Evolutionary conservation across 1,140 invertebrate species (phyloP).

Genomic region (Aphidius gifuensis): DNA sequence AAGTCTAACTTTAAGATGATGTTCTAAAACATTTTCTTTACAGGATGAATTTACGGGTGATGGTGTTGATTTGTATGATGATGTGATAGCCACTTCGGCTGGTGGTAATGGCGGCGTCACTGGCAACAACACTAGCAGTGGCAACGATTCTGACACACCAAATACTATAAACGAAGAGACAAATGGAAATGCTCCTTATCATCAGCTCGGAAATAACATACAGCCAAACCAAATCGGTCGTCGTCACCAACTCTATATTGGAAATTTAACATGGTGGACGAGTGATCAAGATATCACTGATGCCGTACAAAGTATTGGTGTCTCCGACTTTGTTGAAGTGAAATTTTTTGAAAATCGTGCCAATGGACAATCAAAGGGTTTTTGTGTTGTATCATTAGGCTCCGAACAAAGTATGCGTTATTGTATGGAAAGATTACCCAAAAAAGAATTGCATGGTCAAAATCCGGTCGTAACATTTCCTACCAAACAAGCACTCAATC

Average conservation of each 20-base stretch:
- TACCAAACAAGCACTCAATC: constrained; percentile 82
- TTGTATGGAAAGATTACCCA: constrained; percentile 88
- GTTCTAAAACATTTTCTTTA: constrained; percentile 25
- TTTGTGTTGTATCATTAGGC: constrained; percentile 87
- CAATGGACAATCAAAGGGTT: constrained; percentile 99
- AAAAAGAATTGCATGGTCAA: constrained; percentile 94
- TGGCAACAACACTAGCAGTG: constrained; percentile 41
- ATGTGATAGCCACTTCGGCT: constrained; percentile 82
- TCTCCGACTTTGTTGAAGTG: constrained; percentile 93
- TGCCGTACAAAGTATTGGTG: constrained; percentile 80
- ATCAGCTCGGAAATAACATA: constrained; percentile 65
- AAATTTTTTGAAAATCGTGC: constrained; percentile 99
- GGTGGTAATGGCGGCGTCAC: constrained; percentile 49
- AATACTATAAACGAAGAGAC: constrained; percentile 62
- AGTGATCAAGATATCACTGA: constrained; percentile 95
- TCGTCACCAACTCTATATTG: constrained; percentile 88
- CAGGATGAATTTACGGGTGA: constrained; percentile 83
- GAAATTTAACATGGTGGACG: constrained; percentile 96
- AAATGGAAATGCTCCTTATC: constrained; percentile 68
- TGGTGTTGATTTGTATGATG: constrained; percentile 93
- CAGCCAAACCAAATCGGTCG: constrained; percentile 69
- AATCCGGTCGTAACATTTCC: constrained; percentile 91
- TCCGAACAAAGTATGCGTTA: constrained; percentile 88
- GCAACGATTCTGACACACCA: constrained; percentile 49
- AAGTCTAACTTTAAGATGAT: no score